Evolutionary conservation across 92 coral and sea anemone genomes (phyloP).

Genomic region (Actinostola sp.): DNA sequence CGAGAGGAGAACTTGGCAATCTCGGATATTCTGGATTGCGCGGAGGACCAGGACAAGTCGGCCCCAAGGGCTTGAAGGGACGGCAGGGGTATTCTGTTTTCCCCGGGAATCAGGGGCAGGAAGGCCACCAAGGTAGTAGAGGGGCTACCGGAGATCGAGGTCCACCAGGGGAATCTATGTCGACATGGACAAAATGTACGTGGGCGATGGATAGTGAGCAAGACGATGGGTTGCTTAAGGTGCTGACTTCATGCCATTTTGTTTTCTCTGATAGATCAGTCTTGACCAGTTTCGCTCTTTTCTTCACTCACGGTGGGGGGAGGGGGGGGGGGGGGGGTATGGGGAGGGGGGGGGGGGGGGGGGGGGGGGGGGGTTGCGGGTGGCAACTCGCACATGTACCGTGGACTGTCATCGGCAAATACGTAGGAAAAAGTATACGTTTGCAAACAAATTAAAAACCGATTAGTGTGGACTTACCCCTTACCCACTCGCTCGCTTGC

Average conservation of each 20-base stretch:
- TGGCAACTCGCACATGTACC: neutral
- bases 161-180: neutral
- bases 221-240: slow-evolving; percentile 43
- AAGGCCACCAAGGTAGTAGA: slow-evolving; percentile 24
- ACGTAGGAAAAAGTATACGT: too few relatives aligned
- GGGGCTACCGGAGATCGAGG: slow-evolving; percentile 29
- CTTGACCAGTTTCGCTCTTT: neutral
- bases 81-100: neutral
- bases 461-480: neutral
- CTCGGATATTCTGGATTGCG: slow-evolving; percentile 10
- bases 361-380: neutral
- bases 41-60: slow-evolving; percentile 12
- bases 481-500: neutral
- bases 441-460: too few relatives aligned
- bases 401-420: neutral
- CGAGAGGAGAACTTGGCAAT: slow-evolving; percentile 12
- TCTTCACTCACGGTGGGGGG: neutral
- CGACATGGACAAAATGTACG: slow-evolving; percentile 49
- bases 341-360: neutral
- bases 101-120: slow-evolving; percentile 13
- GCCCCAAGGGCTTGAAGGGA: slow-evolving; percentile 15
- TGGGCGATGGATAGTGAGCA: slow-evolving; percentile 20
- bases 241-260: neutral
- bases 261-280: neutral
- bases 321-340: neutral